Conservation (phyloP, 2,888 invertebrate genomes). For the Aspidiotus destructor region DNA sequence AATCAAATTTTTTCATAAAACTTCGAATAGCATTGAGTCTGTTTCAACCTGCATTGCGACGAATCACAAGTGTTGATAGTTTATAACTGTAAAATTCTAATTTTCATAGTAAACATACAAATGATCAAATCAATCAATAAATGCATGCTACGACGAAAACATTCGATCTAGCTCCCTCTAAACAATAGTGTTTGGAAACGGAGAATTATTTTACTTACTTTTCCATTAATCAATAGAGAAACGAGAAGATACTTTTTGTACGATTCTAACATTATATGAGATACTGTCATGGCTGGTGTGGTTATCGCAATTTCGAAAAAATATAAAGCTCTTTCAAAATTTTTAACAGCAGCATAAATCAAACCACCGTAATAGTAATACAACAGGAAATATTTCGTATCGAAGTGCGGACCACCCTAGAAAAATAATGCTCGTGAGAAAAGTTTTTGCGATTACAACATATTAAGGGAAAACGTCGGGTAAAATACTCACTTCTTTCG, state of each 20-base stretch:
- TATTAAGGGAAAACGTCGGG: neutral
- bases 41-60: too few relatives aligned
- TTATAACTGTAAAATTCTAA: too few relatives aligned
- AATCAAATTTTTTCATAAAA: too few relatives aligned
- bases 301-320: conserved; percentile 93
- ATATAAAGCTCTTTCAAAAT: conserved; percentile 83
- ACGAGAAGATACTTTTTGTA: conserved; percentile 94
- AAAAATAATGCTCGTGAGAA: conserved; percentile 38
- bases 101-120: too few relatives aligned
- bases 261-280: conserved; percentile 93
- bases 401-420: conserved; percentile 61
- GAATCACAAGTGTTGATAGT: too few relatives aligned
- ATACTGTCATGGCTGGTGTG: conserved; percentile 87
- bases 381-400: conserved; percentile 79
- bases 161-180: neutral
- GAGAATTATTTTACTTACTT: conserved; percentile 49
- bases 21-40: too few relatives aligned
- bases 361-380: conserved; percentile 97
- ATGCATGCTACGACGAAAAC: too few relatives aligned
- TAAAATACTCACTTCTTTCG: conserved; percentile 57
- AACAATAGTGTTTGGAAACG: neutral
- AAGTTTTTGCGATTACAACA: neutral
- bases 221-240: conserved; percentile 82
- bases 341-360: conserved; percentile 89
- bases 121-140: too few relatives aligned